Base-by-base conservation (phyloP, 1,140 invertebrate genomes). In the Tetraneura akinire region DNA sequence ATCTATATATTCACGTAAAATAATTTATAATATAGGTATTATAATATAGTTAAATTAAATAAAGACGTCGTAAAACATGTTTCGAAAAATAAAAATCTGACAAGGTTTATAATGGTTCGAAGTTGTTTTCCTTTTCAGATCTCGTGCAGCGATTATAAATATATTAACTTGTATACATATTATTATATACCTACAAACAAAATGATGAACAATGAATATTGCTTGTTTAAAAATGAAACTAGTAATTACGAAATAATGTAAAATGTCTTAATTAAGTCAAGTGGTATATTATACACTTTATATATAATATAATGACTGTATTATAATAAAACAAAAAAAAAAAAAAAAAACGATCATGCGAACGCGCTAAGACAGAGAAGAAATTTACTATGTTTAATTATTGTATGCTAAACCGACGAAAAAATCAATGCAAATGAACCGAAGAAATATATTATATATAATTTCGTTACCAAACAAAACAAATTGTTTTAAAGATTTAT, bases 51-150 rank as follows among this genome's bases (percentile, higher is more conserved):
- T 11, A 8, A 8, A 32, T 10, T 6, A n/a, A 10, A n/a, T 32
- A n/a, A 3, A n/a, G 6, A 64, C 60, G 37, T 21, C 11, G 37
- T 42, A 21, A 37, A 66, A 42, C 62, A n/a, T 5, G 62, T 66
- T 66, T 66, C 6, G 62, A 6, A 66, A 66, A 66, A 66, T 66
- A 21, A 66, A 66, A 66, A 66, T 42, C 14, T 21, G n/a, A 45
- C 62, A 37, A 23, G 5, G 62, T 66, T 62, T 18, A 62, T 18
- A 29, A 8, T 45, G 42, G 11, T 32, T 10, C 10, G 10, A 4
- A n/a, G 5, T 66, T 4, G 42, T 66, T 32, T 21, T 45, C 10
- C 18, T 45, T 42, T 21, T 13, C 32, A 66, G n/a, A 42, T 66
- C n/a, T 66, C 18, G 2, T n/a, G 32, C 6, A 45, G 42, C 32